Percentiles rank a stretch among this genome's conserved stretches.
phyloP scores from a whole-genome alignment of 2,888 invertebrate species.

The Drosophila quinaria region DNA sequence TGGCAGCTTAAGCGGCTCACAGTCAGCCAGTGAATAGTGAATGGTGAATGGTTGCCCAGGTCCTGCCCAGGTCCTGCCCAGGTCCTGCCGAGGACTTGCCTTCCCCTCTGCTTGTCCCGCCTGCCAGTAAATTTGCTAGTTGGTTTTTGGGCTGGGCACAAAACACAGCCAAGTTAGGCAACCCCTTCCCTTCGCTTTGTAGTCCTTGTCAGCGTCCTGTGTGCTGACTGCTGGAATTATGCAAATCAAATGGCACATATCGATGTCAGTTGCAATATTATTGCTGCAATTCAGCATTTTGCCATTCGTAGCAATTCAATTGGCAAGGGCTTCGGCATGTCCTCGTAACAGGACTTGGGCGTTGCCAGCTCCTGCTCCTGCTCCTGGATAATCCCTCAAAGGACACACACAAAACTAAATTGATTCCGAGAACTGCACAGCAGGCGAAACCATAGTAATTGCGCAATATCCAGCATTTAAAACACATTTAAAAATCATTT shows the following conservation, averaged over 20 bases:
- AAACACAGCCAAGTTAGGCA: slow-evolving; percentile 39
- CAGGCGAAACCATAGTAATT: slow-evolving; percentile 26
- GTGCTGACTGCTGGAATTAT: slow-evolving; percentile 64
- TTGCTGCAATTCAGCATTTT: slow-evolving; percentile 77
- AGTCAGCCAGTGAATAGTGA: slow-evolving; percentile 14
- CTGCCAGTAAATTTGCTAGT: slow-evolving; percentile 68
- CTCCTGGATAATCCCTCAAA: slow-evolving; percentile 42
- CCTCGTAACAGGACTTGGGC: slow-evolving; percentile 40
- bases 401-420: slow-evolving; percentile 43
- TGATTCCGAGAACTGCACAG: slow-evolving; percentile 35
- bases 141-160: slow-evolving; percentile 47
- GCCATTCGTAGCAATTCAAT: slow-evolving; percentile 58
- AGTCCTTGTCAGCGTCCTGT: slow-evolving; percentile 24
- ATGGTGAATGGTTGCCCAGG: slow-evolving; percentile 16
- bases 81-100: slow-evolving; percentile 22
- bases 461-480: slow-evolving; percentile 15
- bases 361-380: slow-evolving; percentile 38
- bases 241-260: slow-evolving; percentile 81
- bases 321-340: slow-evolving; percentile 16
- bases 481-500: background rate
- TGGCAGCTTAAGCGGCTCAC: slow-evolving; percentile 71
- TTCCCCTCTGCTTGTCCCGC: slow-evolving; percentile 24
- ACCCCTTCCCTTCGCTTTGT: slow-evolving; percentile 2
- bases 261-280: slow-evolving; percentile 78
- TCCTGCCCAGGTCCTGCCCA: background rate